Conservation (phyloP, 2,113 vertebrate species). For the Sebastes fasciatus region DNA sequence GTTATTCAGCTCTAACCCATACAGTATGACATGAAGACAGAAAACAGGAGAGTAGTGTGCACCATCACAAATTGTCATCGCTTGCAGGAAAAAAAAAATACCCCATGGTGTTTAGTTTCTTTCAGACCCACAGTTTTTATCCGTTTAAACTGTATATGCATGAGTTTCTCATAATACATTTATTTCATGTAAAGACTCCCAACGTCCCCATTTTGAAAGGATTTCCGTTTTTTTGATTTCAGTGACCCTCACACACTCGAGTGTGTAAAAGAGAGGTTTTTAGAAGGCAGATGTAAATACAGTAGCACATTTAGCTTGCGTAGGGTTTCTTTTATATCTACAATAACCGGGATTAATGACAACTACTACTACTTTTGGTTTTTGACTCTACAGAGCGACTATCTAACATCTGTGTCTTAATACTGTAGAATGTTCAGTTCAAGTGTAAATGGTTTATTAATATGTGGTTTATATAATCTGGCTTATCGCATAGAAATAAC, state of each 20-base stretch:
- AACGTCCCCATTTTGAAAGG: not conserved
- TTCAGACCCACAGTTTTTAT: not conserved
- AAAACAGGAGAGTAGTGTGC: too few relatives aligned
- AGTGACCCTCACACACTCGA: constrained; percentile 18
- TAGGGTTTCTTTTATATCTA: constrained; percentile 70
- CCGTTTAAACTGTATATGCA: not conserved
- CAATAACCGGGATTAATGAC: constrained; percentile 52
- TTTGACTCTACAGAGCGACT: constrained; percentile 60
- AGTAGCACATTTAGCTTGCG: constrained; percentile 53
- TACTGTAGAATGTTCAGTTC: constrained; percentile 73
- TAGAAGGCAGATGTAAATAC: constrained; percentile 74
- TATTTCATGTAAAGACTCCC: constrained; percentile 21
- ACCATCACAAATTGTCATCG: not conserved
- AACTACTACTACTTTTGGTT: constrained; percentile 56
- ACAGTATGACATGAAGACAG: not conserved
- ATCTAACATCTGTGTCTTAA: constrained; percentile 71
- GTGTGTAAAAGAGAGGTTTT: constrained; percentile 60
- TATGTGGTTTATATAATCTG: constrained; percentile 71
- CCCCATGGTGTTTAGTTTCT: not conserved
- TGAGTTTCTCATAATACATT: constrained; percentile 4
- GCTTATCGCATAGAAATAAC: constrained; percentile 50
- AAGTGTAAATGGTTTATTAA: constrained; percentile 76
- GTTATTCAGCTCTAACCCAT: not conserved
- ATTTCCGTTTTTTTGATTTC: constrained; percentile 53
- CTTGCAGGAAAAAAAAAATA: constrained; percentile 25